Percentiles rank a stretch among this genome's conserved stretches.
phyloP scores from a whole-genome alignment of 2,888 invertebrate species.

The Cheilosia soror region DNA sequence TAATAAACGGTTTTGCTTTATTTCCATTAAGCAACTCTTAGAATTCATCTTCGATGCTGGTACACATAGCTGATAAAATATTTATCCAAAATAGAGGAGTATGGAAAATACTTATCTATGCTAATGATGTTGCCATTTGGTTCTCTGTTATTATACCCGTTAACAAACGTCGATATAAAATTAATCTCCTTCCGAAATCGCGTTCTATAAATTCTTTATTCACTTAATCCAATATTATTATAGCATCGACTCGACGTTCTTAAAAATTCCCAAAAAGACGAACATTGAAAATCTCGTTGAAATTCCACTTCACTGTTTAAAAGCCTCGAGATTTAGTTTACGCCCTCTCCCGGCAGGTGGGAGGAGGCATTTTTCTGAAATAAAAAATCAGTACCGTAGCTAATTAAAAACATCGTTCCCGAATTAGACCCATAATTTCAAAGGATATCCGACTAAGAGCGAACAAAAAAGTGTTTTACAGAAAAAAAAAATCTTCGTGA shows the following conservation, averaged over 20 bases:
- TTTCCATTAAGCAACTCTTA: no score
- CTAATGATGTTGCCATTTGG: no score
- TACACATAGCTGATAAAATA: no score
- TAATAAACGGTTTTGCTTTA: no score
- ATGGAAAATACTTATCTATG: no score
- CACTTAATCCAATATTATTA: background rate
- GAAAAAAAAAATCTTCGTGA: slow-evolving; percentile 18
- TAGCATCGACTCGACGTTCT: background rate
- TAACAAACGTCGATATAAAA: background rate
- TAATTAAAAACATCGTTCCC: slow-evolving; percentile 21
- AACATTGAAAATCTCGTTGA: background rate
- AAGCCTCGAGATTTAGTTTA: background rate
- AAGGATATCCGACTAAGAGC: slow-evolving; percentile 2
- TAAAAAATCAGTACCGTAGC: slow-evolving; percentile 14
- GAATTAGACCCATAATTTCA: slow-evolving; percentile 34
- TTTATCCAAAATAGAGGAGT: no score
- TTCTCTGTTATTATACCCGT: no score
- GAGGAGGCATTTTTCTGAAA: background rate
- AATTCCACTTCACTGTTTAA: background rate
- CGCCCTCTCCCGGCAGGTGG: background rate
- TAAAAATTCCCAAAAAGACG: background rate
- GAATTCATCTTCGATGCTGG: no score
- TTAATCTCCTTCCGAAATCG: background rate
- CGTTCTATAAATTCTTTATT: background rate
- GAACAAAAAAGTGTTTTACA: background rate